Percentiles rank a stretch among this genome's conserved stretches.
These are phyloP conservation scores for Sabellastarte sp. DNA, from an alignment of 2,888 invertebrate species.

Conservation along the genomic window DNA sequence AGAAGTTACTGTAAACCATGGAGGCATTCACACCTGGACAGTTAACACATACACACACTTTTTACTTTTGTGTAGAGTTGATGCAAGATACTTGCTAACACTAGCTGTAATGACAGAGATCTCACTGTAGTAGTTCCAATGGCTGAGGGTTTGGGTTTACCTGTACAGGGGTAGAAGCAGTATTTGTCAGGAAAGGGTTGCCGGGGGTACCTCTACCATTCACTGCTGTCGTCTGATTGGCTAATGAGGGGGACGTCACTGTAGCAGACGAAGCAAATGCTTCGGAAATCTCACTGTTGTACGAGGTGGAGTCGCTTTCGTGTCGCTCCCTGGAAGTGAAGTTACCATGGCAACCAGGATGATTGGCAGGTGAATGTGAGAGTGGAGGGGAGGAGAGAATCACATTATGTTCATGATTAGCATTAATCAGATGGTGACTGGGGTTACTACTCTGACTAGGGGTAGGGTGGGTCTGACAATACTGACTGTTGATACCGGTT, in stretches of 20 bases:
- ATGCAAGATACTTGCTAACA: no score
- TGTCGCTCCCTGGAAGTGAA: background rate
- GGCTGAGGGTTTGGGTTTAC: no score
- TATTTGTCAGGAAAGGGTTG: slow-evolving; percentile 1
- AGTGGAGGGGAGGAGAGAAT: background rate
- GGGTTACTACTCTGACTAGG: background rate
- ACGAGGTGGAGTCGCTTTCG: background rate
- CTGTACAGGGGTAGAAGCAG: no score
- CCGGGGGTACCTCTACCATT: background rate
- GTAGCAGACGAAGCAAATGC: background rate
- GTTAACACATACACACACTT: no score
- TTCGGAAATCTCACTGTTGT: background rate
- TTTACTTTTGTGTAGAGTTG: no score
- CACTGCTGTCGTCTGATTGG: background rate
- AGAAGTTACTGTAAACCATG: no score
- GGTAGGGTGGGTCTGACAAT: background rate
- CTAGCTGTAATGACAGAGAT: no score
- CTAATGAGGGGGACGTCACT: background rate
- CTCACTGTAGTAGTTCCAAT: no score
- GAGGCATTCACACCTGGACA: no score
- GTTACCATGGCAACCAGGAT: no score
- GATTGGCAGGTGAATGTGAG: background rate
- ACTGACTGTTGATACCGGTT: background rate
- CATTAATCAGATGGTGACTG: background rate
- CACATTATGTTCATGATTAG: no score